phyloP scores from a whole-genome alignment of 2,888 invertebrate genomes.

The Nomada flava region DNA sequence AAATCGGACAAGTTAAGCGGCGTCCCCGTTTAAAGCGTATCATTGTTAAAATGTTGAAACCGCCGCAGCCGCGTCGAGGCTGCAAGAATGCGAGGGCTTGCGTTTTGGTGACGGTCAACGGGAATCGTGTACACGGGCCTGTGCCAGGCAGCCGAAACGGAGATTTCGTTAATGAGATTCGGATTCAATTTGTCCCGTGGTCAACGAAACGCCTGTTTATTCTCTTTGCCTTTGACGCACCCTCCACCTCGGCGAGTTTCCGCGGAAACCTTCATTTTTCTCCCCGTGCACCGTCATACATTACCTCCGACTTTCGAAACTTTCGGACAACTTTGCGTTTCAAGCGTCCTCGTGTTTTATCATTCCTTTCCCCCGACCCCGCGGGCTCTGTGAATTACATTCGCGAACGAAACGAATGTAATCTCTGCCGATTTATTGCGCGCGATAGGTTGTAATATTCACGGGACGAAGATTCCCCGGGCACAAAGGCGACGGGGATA shows the following conservation, averaged over 20 bases:
- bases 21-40: constrained; percentile 35
- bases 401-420: constrained; percentile 1
- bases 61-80: neutral
- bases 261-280: constrained; percentile 39
- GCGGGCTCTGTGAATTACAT: constrained; percentile 33
- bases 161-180: constrained; percentile 49
- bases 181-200: constrained; percentile 29
- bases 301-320: constrained; percentile 33
- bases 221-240: constrained; percentile 46
- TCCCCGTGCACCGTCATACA: constrained; percentile 30
- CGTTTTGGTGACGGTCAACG: constrained; percentile 25
- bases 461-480: neutral
- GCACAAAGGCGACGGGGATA: neutral
- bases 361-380: constrained; percentile 14
- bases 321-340: constrained; percentile 41
- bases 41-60: constrained; percentile 36
- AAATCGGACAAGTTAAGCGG: constrained; percentile 4
- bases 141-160: constrained; percentile 1
- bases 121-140: neutral
- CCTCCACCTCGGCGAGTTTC: neutral
- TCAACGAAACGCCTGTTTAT: constrained; percentile 13
- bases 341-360: constrained; percentile 42
- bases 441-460: constrained; percentile 24
- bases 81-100: neutral
- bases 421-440: constrained; percentile 34